Evolutionary conservation across 2,797 vertebrate species (phyloP), one percentile per base, ranked within the genome.

Genomic region (Microtus agrestis): DNA sequence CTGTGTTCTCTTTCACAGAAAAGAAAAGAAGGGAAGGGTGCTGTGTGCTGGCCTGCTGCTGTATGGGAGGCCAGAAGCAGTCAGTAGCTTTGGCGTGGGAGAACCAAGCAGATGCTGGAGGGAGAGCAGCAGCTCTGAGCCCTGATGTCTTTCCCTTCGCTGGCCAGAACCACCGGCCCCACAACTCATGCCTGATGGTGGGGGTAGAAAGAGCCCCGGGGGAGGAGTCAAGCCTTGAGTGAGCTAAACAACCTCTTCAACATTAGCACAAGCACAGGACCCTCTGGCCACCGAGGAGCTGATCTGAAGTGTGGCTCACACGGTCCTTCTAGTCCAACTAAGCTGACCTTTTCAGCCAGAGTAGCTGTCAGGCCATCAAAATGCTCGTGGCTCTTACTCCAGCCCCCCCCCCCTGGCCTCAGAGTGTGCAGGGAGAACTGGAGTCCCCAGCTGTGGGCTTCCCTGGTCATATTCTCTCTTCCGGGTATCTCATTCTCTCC

Each of bases 31-130:
- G 25, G 19, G 46, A 15, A 76, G 65, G 86, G 86, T 21, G 9
- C 5, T 2, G 12, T 79, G 71, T 79, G 25, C 19, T 95, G 91
- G 94, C 80, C 48, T 54, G 88, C 13, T 86, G 59, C 69, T 95
- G 67, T 80, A 34, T 34, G 0, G 25, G 51, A 80, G 96, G 96
- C 21, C 10, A 31, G 11, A 37, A 82, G 78, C n/a, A 93, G 6
- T 48, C 90, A 17, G 59, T 51, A 48, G 2, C 73, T 40, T 61
- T 79, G 40, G 43, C 21, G 37, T 14, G 12, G 6, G 27, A 56
- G 56, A 1, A n/a, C 19, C 46, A 2, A 13, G 15, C 40, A 5
- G 10, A 8, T 5, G 9, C 63, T 1, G 31, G n/a, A 56, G 63
- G n/a, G 0, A 2, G 27, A 77, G 27, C 27, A 54, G 74, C 40